Evolutionary conservation across 1,140 invertebrate genomes (phyloP).

Genomic region (Temnothorax curvispinosus): DNA sequence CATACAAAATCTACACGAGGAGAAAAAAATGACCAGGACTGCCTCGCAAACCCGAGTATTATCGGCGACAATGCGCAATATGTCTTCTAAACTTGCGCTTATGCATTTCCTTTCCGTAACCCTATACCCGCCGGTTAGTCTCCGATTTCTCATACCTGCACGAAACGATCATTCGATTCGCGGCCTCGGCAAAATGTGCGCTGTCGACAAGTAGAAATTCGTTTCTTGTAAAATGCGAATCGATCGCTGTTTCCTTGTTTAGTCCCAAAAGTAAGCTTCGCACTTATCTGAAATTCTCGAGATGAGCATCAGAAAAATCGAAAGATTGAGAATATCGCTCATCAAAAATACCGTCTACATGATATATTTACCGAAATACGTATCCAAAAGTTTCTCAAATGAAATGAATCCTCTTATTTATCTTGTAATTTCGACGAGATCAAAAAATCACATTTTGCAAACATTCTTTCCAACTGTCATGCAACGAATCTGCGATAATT

Average conservation of each 20-base stretch:
- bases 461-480: neutral
- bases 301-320: neutral
- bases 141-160: conserved; percentile 77
- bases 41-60: neutral
- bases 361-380: neutral
- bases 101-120: conserved; percentile 73
- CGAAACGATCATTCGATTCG: conserved; percentile 73
- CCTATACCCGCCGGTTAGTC: conserved; percentile 76
- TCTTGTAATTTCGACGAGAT: neutral
- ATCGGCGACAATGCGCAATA: neutral
- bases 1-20: neutral
- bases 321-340: neutral
- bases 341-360: neutral
- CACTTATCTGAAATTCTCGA: neutral
- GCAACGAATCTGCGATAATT: neutral
- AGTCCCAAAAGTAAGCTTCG: neutral
- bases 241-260: neutral
- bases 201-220: conserved; percentile 41
- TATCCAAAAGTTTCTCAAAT: neutral
- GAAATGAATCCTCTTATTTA: neutral
- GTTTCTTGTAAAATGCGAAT: conserved; percentile 16
- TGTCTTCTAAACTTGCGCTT: conserved; percentile 38
- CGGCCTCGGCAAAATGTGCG: conserved; percentile 67
- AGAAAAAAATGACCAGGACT: neutral
- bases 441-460: neutral